Base-by-base conservation (phyloP, 2,888 invertebrate species). In the Quadriops clusia region DNA sequence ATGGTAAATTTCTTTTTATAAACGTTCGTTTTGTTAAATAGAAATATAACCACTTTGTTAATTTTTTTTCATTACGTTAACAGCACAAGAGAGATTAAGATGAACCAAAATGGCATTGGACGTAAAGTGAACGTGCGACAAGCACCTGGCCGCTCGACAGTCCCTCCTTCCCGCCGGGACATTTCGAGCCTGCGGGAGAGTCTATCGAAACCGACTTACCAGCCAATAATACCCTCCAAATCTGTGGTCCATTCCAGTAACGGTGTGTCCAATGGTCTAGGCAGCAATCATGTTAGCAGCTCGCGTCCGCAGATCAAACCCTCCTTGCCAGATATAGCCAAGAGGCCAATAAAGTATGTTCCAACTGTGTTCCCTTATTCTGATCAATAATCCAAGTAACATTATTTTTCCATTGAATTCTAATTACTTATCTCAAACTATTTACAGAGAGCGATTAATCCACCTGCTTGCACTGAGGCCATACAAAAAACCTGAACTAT, bases 61-160 rank as follows among this genome's bases (percentile, higher is more conserved):
- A 4, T 12, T 12, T 32, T 16, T 18, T 28, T 18, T 20, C 11
- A 17, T 7, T 20, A 9, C 15, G 11, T 4, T n/a, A 3, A 17
- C 67, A 87, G 90, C 68, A 86, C 90, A 52, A 79, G 89, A 60
- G 91, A 87, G 61, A 91, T 93, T 57, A 90, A 91, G 64, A 81
- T 84, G 46, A 86, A 84, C 64, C 84, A 84, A 57, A 82, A 81
- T 50, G 84, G 86, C 62, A 85, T 90, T 52, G 87, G 89, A 36
- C 73, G 85, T 45, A 84, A 84, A 59, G 82, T 87, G 44, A 87
- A 87, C 61, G 72, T 81, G 58, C 84, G 76, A 63, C 64, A 65
- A 43, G 34, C 44, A 31, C 41, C 42, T 35, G 45, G 42, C 35
- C 43, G 49, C 28, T 29, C 36, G 13, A 37, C 34, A 38, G 37